Evolutionary conservation across 1,140 invertebrate genomes (phyloP).

Genomic region (Drosophila bocqueti): DNA sequence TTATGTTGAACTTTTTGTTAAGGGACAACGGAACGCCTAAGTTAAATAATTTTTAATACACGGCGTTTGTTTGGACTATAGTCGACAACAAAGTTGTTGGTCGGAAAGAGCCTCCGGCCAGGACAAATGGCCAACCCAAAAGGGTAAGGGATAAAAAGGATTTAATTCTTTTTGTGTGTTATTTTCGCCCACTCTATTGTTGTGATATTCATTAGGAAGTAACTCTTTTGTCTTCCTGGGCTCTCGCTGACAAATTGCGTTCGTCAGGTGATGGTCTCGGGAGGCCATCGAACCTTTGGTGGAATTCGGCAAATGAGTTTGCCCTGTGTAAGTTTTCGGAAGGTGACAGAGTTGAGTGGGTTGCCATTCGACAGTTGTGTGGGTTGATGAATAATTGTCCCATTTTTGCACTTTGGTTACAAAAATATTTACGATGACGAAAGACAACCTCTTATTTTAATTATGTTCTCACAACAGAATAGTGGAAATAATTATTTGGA

Average conservation of each 20-base stretch:
- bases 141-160: conserved; percentile 13
- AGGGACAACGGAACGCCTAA: background rate
- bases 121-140: conserved; percentile 29
- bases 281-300: conserved; percentile 1
- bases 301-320: conserved; percentile 50
- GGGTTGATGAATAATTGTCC: background rate
- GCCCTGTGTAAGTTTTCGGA: conserved; percentile 5
- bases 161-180: conserved; percentile 12
- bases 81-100: conserved; percentile 21
- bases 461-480: too few relatives aligned
- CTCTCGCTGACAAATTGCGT: conserved; percentile 36
- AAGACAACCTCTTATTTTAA: background rate
- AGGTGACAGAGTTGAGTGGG: conserved; percentile 29
- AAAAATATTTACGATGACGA: too few relatives aligned
- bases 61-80: conserved; percentile 14
- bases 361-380: conserved; percentile 1
- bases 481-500: background rate
- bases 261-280: conserved; percentile 25
- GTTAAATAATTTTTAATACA: conserved; percentile 38
- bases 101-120: conserved; percentile 12
- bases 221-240: conserved; percentile 34
- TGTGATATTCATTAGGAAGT: conserved; percentile 42
- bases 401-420: background rate
- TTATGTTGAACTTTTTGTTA: conserved; percentile 12
- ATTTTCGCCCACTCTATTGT: conserved; percentile 9